These are phyloP conservation scores for Zele albiditarsus DNA, from an alignment of 2,888 invertebrate species.

Conservation along the genomic window DNA sequence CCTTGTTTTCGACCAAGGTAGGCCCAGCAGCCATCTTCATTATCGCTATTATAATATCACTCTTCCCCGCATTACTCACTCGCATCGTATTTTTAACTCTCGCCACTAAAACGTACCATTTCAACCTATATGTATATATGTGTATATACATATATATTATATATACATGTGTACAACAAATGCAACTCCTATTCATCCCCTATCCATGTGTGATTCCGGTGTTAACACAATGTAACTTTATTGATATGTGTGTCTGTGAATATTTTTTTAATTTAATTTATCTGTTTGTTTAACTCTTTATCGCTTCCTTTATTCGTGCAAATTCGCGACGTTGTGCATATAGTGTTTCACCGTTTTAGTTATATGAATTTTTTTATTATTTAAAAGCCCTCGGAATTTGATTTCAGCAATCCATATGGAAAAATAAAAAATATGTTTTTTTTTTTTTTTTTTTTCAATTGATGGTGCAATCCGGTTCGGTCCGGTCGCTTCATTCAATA, in stretches of 20 bases:
- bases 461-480: conserved; percentile 1
- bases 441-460: not conserved
- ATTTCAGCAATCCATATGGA: not conserved
- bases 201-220: not conserved
- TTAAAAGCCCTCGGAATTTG: conserved; percentile 12
- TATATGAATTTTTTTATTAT: not conserved
- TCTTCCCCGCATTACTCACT: conserved; percentile 9
- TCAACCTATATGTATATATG: not conserved
- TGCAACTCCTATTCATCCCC: not conserved
- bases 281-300: not conserved
- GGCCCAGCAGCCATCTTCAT: conserved; percentile 69
- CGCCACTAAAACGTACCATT: conserved; percentile 13
- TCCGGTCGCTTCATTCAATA: conserved; percentile 20
- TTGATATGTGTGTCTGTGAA: too few relatives aligned
- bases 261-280: not conserved
- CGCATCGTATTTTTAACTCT: conserved; percentile 13
- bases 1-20: conserved; percentile 74
- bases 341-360: not conserved
- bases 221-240: not conserved
- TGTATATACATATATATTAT: not conserved
- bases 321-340: not conserved
- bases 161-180: conserved; percentile 9
- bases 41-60: conserved; percentile 48
- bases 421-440: not conserved
- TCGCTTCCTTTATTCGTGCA: not conserved